A percentile compares a stretch with the other conserved stretches of the same genome.
Evolutionary conservation across 2,888 invertebrate genomes (phyloP).

Genomic region (Scaptomyza reducta): DNA sequence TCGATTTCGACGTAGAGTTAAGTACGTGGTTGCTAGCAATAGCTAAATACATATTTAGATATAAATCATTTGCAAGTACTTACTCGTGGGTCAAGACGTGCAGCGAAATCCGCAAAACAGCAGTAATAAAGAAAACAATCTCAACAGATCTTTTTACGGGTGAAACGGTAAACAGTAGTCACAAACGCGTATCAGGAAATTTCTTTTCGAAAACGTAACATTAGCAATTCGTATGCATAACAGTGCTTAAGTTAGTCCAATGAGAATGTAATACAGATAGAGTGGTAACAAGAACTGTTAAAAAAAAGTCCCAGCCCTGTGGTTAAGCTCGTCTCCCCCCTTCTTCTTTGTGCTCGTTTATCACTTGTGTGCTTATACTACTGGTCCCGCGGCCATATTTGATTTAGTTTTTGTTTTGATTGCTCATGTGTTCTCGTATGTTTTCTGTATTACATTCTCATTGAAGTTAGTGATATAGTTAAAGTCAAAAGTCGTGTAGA

Average conservation of each 20-base stretch:
- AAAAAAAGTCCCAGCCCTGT: no score
- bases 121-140: slow-evolving; percentile 8
- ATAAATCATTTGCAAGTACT: slow-evolving; percentile 34
- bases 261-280: no score
- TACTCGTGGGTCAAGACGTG: slow-evolving; percentile 28
- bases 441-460: no score
- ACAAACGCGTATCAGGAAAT: neutral
- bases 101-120: slow-evolving; percentile 6
- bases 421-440: no score
- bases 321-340: no score
- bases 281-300: no score
- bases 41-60: slow-evolving; percentile 29
- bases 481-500: neutral
- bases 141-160: slow-evolving; percentile 20
- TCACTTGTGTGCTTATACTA: no score
- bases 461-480: no score
- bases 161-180: slow-evolving; percentile 3
- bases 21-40: slow-evolving; percentile 37
- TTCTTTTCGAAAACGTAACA: slow-evolving; percentile 3
- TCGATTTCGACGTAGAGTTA: slow-evolving; percentile 25
- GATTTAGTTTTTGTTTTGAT: no score
- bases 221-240: slow-evolving; percentile 7
- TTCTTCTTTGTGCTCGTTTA: no score
- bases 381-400: no score
- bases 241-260: neutral